Conservation (phyloP, 2,888 invertebrate genomes). For the Cremastinae sp. region DNA sequence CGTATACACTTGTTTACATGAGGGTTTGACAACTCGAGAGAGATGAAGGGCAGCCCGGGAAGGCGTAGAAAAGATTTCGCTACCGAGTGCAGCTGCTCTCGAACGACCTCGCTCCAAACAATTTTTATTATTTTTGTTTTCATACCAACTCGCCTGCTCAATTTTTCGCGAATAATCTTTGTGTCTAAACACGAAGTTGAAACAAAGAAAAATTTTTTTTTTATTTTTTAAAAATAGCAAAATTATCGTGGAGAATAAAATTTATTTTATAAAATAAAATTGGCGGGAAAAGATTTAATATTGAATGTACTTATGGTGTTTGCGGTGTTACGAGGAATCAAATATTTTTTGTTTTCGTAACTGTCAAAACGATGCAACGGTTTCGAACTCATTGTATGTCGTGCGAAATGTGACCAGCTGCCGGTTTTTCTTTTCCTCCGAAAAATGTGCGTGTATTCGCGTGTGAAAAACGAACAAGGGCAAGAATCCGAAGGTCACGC, state of each 20-base stretch:
- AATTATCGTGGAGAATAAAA: too few relatives aligned
- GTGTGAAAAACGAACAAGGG: not conserved
- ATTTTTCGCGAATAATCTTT: not conserved
- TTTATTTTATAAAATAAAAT: not conserved
- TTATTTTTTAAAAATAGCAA: not conserved
- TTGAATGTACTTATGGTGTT: not conserved
- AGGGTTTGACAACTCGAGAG: conserved; percentile 7
- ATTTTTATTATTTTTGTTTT: conserved; percentile 6
- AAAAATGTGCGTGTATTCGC: not conserved
- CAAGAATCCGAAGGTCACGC: conserved; percentile 10
- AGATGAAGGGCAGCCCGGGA: not conserved
- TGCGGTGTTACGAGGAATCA: not conserved
- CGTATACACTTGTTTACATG: too few relatives aligned
- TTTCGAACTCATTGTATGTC: conserved; percentile 2
- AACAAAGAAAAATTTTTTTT: conserved; percentile 6
- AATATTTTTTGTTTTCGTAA: not conserved
- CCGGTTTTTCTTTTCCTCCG: conserved; percentile 16
- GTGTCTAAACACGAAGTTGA: too few relatives aligned
- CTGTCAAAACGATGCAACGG: conserved; percentile 28
- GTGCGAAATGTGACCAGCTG: conserved; percentile 16
- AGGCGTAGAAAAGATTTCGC: conserved; percentile 30
- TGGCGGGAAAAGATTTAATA: not conserved
- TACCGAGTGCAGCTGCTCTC: conserved; percentile 52
- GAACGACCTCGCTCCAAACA: conserved; percentile 54
- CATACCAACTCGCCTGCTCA: not conserved